phyloP scores from a whole-genome alignment of 1,140 invertebrate species.

The Trinorchestia longiramus region DNA sequence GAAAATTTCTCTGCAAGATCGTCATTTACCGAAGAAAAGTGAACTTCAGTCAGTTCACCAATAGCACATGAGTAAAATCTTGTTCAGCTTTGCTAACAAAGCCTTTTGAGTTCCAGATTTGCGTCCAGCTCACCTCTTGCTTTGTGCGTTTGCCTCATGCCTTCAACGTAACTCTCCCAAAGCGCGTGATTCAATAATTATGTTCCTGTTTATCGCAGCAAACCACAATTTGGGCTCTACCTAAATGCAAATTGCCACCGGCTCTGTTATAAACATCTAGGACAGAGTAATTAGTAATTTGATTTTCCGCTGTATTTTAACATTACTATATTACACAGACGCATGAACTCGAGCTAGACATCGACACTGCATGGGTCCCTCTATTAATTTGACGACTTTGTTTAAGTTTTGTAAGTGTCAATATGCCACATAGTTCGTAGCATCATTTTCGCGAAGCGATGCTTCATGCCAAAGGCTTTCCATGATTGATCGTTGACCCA shows the following conservation, averaged over 20 bases:
- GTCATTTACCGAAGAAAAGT: too few species aligned
- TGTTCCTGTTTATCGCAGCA: background rate
- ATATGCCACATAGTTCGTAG: background rate
- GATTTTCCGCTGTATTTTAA: background rate
- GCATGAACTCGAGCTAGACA: background rate
- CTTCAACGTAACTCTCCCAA: background rate
- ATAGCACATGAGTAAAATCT: background rate
- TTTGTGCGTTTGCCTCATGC: background rate
- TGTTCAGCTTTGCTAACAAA: background rate
- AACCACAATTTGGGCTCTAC: background rate
- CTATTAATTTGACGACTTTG: background rate
- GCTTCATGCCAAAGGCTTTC: background rate
- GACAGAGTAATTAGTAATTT: background rate
- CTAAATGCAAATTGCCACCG: background rate
- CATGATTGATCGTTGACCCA: background rate
- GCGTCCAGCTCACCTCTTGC: background rate
- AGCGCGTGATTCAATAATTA: background rate
- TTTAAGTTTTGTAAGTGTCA: background rate
- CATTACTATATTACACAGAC: background rate
- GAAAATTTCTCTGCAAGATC: too few species aligned
- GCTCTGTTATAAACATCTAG: background rate
- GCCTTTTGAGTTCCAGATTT: background rate
- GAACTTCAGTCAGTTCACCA: background rate
- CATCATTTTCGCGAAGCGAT: background rate
- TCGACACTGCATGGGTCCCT: background rate